Base-by-base conservation (phyloP, 2,113 vertebrate genomes). In the Polypterus bichir region DNA sequence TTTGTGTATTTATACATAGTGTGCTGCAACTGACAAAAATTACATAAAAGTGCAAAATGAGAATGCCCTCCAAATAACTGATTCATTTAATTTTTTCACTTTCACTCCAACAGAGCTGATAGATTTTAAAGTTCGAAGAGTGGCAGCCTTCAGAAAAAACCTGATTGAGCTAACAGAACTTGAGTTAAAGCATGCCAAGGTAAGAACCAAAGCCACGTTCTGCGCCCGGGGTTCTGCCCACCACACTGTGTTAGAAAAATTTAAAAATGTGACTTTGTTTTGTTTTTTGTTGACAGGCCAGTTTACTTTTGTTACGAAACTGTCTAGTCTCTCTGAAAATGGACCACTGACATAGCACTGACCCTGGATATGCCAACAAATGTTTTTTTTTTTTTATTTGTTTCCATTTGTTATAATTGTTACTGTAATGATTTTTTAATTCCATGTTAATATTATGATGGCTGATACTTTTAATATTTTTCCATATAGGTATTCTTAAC, bases 121-220 rank as follows among this genome's bases (percentile, higher is more conserved):
- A 7, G 59, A 69, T 46, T 70, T 69, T 64, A 66, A 60, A 63
- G 62, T 51, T n/a, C 48, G 57, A 44, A 46, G 62, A 0, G 62
- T 70, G 1, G 67, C 63, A 5, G 67, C 63, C 9, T 71, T 71
- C 49, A 11, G 6, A 3, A 70, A 73, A 56, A 79, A 74, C 6
- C 69, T 72, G 57, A 61, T 62, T 0, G 63, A 71, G 59, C 4
- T 70, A 64, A 62, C 59, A 0, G 68, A 71, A 47, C 60, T 75
- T 59, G 64, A 69, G 57, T 60, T 73, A 63, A 72, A 69, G 48
- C 72, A 67, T 0, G 62, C 70, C 7, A 64, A 62, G 48, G 68
- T 70, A 51, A 46, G 8, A 11, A 9, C 4, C 3, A 5, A 27
- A 27, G 27, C 27, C 27, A 27, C 3, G 5, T 46, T 4, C 6